Conservation (phyloP, 1,140 invertebrate genomes). For the Galendromus occidentalis region DNA sequence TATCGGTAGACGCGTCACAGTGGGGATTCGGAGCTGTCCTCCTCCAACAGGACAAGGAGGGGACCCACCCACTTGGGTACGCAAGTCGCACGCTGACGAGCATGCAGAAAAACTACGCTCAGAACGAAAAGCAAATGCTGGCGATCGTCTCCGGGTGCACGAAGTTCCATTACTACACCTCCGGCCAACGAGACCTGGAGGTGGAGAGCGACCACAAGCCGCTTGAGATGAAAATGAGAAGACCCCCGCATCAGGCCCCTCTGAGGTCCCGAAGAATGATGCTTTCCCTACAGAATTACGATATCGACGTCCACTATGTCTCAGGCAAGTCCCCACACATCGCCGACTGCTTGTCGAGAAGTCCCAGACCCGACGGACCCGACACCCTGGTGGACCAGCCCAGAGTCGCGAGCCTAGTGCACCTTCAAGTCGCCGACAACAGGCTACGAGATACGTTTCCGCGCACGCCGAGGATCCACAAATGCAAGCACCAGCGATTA, state of each 20-base stretch:
- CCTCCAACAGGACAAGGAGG: slow-evolving; percentile 23
- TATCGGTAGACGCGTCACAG: slow-evolving; percentile 25
- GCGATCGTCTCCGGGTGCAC: slow-evolving; percentile 24
- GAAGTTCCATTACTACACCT: slow-evolving; percentile 28
- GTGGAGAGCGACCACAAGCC: slow-evolving; percentile 25
- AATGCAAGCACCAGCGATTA: background rate
- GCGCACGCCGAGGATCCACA: background rate
- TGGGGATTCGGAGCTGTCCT: slow-evolving; percentile 27
- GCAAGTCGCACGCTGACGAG: slow-evolving; percentile 24
- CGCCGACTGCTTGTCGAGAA: slow-evolving; percentile 23
- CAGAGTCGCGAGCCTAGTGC: background rate
- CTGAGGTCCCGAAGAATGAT: slow-evolving; percentile 28
- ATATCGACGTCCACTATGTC: slow-evolving; percentile 26
- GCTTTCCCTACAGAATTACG: slow-evolving; percentile 27
- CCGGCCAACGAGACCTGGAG: slow-evolving; percentile 23
- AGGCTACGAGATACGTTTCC: no score
- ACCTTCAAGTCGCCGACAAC: no score
- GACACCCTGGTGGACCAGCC: slow-evolving; percentile 13
- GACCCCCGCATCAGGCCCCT: slow-evolving; percentile 25
- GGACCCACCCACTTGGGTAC: slow-evolving; percentile 25
- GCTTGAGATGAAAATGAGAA: slow-evolving; percentile 25
- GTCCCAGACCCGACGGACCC: slow-evolving; percentile 15
- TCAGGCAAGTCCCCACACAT: slow-evolving; percentile 27
- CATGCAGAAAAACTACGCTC: slow-evolving; percentile 25
- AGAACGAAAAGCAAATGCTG: slow-evolving; percentile 30